These are phyloP conservation scores for Aethina tumida DNA, from an alignment of 1,140 invertebrate species.

Conservation along the genomic window DNA sequence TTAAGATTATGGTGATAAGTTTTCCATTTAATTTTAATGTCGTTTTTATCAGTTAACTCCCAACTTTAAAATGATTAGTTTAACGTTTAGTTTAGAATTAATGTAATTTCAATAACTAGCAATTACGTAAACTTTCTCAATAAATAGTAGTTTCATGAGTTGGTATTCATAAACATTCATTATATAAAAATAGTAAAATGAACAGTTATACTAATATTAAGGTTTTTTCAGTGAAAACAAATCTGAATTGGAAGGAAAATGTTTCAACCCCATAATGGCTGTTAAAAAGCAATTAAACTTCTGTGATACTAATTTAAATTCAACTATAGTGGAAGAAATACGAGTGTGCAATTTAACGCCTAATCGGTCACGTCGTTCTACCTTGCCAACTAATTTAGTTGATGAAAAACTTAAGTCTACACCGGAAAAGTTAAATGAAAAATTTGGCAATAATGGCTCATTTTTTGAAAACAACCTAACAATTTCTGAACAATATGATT, in stretches of 20 bases:
- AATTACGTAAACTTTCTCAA: too few relatives aligned
- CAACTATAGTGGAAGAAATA: constrained; percentile 11
- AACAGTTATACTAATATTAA: background rate
- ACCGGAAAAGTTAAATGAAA: constrained; percentile 1
- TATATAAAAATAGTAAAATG: background rate
- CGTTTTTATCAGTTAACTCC: too few relatives aligned
- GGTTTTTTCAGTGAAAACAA: constrained; percentile 1
- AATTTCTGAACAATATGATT: constrained; percentile 35
- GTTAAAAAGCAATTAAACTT: constrained; percentile 11
- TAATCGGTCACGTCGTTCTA: background rate
- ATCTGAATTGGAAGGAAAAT: background rate
- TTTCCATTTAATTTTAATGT: too few relatives aligned
- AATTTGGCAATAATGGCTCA: constrained; percentile 1
- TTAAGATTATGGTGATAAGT: too few relatives aligned
- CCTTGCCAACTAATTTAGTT: background rate
- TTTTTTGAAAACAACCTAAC: constrained; percentile 11
- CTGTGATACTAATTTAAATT: constrained; percentile 2
- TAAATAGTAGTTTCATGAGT: too few relatives aligned
- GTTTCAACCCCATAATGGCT: too few relatives aligned
- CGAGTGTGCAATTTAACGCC: constrained; percentile 3
- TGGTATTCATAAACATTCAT: constrained; percentile 1
- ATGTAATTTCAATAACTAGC: too few relatives aligned
- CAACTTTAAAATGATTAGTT: too few relatives aligned
- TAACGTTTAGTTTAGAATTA: too few relatives aligned
- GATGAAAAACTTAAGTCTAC: background rate